Evolutionary conservation across 2,113 vertebrate species (phyloP).

Genomic region (Plecotus auritus): DNA sequence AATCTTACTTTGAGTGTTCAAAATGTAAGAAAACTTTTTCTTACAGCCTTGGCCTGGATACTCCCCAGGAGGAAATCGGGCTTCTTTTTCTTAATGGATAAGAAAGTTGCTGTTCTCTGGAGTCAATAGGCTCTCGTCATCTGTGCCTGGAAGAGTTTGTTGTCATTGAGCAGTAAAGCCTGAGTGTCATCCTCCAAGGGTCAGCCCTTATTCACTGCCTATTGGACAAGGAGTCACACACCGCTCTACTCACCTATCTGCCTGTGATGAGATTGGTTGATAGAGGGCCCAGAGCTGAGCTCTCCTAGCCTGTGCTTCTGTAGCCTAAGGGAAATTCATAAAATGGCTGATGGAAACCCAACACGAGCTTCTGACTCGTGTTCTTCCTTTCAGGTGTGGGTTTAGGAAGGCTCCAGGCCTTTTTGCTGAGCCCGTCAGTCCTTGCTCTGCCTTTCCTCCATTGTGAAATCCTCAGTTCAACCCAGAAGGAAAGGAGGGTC

Average conservation of each 20-base stretch:
- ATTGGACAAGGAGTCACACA: neutral
- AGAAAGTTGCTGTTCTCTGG: neutral
- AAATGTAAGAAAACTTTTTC: constrained; percentile 22
- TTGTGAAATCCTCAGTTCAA: neutral
- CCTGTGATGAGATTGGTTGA: neutral
- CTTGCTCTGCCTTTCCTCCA: neutral
- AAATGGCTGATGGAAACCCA: constrained; percentile 29
- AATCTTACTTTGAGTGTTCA: neutral
- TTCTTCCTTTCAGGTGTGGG: neutral
- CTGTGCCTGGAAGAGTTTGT: neutral
- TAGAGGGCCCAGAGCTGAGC: neutral
- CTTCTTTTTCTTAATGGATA: neutral
- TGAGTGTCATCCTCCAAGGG: neutral
- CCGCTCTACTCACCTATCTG: constrained; percentile 9
- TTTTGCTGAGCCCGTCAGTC: neutral
- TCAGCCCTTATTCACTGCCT: constrained; percentile 33
- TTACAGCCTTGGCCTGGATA: neutral
- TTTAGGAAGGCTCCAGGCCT: neutral
- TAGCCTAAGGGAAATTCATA: constrained; percentile 20
- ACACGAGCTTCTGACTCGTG: neutral
- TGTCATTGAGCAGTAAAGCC: neutral
- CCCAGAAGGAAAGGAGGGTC: neutral
- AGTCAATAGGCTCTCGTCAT: neutral
- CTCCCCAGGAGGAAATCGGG: neutral
- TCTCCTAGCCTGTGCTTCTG: neutral